Conservation (phyloP, 92 coral and sea anemone genomes). For the Actinostola sp. region DNA sequence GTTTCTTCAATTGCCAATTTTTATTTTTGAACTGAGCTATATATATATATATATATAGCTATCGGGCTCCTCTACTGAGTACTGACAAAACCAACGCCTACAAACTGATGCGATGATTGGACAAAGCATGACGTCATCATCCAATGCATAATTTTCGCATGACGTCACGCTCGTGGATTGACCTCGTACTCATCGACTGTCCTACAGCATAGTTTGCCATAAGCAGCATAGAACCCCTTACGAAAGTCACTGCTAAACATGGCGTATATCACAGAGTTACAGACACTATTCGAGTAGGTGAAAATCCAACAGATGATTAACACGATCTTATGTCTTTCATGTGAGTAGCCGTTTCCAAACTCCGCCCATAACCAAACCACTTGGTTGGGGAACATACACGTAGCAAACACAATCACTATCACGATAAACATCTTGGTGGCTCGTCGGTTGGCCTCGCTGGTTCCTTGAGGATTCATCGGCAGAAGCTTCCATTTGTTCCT, state of each 20-base stretch:
- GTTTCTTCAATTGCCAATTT: too few relatives aligned
- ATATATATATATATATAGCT: too few relatives aligned
- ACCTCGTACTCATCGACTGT: conserved; percentile 27
- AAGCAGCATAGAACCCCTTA: conserved; percentile 41
- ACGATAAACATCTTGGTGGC: conserved; percentile 94
- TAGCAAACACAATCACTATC: conserved; percentile 83
- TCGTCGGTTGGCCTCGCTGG: conserved; percentile 72
- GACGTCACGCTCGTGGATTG: neutral
- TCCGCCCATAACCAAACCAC: conserved; percentile 84
- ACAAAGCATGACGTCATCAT: too few relatives aligned
- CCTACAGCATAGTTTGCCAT: conserved; percentile 38
- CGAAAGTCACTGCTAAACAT: conserved; percentile 78
- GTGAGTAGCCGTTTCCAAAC: conserved; percentile 47
- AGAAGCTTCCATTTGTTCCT: conserved; percentile 18
- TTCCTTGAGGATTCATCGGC: conserved; percentile 37
- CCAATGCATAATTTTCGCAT: too few relatives aligned
- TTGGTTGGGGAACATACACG: conserved; percentile 87
- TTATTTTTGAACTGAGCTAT: too few relatives aligned
- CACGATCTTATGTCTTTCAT: conserved; percentile 28
- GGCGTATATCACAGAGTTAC: conserved; percentile 83
- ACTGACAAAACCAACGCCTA: too few relatives aligned
- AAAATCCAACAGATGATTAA: conserved; percentile 74
- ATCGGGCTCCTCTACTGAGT: too few relatives aligned
- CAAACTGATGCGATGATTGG: too few relatives aligned
- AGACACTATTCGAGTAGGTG: conserved; percentile 83